A percentile compares a stretch with the other conserved stretches of the same genome.
Conservation (phyloP, 1,140 invertebrate species). For the Leptonema lineaticorne region DNA sequence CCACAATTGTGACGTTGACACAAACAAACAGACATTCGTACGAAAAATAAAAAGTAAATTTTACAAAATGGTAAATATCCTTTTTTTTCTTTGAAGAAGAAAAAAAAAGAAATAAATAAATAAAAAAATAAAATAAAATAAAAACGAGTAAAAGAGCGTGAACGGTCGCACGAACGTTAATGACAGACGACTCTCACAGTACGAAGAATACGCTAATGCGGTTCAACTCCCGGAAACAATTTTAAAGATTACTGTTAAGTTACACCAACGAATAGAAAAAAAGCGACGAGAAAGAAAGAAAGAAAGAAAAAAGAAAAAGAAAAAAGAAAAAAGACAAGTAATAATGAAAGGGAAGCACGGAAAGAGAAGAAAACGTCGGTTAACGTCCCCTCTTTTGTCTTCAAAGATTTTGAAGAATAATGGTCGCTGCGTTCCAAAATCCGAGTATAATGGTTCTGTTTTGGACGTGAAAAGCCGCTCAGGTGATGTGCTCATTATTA, state of each 20-base stretch:
- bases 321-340: no score
- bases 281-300: no score
- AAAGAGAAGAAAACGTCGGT: background rate
- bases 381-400: slow-evolving; percentile 6
- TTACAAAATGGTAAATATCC: no score
- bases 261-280: background rate
- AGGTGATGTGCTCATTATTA: background rate
- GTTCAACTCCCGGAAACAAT: slow-evolving; percentile 27
- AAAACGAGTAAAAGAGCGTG: background rate
- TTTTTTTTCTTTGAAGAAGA: no score
- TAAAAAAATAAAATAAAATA: background rate
- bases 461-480: slow-evolving; percentile 2
- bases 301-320: no score
- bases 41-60: no score
- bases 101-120: background rate
- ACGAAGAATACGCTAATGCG: slow-evolving; percentile 25
- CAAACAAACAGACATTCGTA: no score
- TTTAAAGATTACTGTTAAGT: slow-evolving; percentile 18
- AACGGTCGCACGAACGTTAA: slow-evolving; percentile 2
- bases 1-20: no score
- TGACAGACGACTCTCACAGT: slow-evolving; percentile 1
- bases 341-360: background rate
- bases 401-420: background rate
- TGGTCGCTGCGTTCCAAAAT: background rate
- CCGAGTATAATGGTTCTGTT: background rate